phyloP scores from a whole-genome alignment of 92 coral and sea anemone species.

The Palythoa grandis region DNA sequence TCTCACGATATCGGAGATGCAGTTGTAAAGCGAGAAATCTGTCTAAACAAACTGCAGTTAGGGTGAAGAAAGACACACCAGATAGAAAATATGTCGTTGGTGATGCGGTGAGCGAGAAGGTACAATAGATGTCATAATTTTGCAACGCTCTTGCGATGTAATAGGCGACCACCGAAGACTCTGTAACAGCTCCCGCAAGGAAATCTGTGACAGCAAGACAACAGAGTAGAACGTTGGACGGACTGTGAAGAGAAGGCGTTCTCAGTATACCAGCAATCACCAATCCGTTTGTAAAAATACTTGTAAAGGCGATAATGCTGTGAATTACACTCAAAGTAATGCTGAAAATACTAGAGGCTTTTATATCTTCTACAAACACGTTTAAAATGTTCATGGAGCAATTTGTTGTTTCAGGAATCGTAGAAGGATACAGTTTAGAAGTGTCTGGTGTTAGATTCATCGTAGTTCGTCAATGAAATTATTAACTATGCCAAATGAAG shows the following conservation, averaged over 20 bases:
- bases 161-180: not conserved
- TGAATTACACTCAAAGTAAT: not conserved
- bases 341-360: not conserved
- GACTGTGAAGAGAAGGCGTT: conserved; percentile 13
- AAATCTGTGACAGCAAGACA: not conserved
- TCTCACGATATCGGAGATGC: too few relatives aligned
- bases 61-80: not conserved
- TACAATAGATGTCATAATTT: not conserved
- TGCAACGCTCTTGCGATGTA: not conserved
- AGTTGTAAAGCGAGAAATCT: too few relatives aligned
- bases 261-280: not conserved
- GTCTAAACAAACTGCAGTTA: not conserved
- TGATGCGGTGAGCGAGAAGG: not conserved
- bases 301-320: too few relatives aligned
- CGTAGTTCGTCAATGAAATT: not conserved
- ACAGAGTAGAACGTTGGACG: conserved; percentile 24
- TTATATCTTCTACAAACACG: not conserved
- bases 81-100: not conserved
- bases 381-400: conserved; percentile 24
- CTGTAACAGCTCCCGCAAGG: conserved; percentile 3
- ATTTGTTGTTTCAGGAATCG: not conserved
- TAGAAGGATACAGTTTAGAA: not conserved
- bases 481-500: too few relatives aligned
- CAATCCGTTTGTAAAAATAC: too few relatives aligned
- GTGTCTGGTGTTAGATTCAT: not conserved